Conservation (phyloP, 2,113 vertebrate species). For the Dermatemys mawii region DNA sequence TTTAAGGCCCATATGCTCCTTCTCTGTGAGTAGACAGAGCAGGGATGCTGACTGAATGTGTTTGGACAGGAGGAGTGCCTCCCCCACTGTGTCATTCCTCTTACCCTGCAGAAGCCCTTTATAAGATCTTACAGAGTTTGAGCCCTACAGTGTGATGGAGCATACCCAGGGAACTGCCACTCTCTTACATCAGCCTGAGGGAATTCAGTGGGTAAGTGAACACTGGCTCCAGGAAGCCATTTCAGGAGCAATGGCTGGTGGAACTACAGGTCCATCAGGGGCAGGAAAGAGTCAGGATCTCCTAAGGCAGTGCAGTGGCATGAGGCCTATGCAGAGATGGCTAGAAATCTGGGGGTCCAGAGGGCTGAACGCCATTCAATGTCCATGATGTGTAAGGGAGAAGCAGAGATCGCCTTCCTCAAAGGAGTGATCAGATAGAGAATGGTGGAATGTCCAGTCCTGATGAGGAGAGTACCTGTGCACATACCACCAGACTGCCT, state of each 20-base stretch:
- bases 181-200: not conserved
- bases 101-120: not conserved
- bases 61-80: not conserved
- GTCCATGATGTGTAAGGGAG: too few relatives aligned
- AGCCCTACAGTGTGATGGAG: not conserved
- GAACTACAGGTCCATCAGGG: not conserved
- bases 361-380: not conserved
- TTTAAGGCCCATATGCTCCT: too few relatives aligned
- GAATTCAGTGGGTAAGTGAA: not conserved
- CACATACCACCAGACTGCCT: not conserved
- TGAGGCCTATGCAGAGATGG: not conserved
- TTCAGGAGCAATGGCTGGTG: not conserved
- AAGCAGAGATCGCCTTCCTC: not conserved
- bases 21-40: not conserved
- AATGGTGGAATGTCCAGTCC: not conserved
- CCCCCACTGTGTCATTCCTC: not conserved
- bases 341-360: not conserved
- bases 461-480: not conserved
- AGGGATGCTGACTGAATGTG: not conserved
- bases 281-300: not conserved
- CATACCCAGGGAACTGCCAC: not conserved
- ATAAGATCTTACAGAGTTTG: not conserved
- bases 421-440: not conserved
- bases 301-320: not conserved
- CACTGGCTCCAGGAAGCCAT: not conserved